phyloP scores from a whole-genome alignment of 2,888 invertebrate species.

The Ophion costatus region DNA sequence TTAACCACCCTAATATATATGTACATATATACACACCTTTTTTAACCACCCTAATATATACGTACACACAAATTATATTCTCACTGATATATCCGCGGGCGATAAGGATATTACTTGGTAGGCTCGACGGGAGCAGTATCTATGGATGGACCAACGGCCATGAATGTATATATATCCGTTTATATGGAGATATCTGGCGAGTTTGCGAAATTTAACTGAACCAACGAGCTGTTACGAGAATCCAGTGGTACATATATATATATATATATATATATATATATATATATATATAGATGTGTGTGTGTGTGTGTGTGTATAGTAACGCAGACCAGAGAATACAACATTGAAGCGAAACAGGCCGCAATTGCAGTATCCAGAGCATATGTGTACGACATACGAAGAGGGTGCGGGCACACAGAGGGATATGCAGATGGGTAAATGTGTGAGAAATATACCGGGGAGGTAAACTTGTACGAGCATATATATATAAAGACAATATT shows the following conservation, averaged over 20 bases:
- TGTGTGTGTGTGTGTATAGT: too few species aligned
- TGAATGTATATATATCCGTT: neutral
- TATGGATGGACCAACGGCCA: too few species aligned
- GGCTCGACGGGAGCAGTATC: too few species aligned
- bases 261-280: too few species aligned
- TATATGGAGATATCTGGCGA: constrained; percentile 45
- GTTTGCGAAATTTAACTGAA: constrained; percentile 64
- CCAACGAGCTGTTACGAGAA: constrained; percentile 61
- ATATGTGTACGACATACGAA: constrained; percentile 8
- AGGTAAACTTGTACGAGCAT: neutral
- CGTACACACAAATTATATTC: neutral
- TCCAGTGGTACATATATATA: constrained; percentile 9
- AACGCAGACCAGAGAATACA: constrained; percentile 3
- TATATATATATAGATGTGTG: too few species aligned
- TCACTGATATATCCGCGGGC: neutral
- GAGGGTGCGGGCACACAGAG: constrained; percentile 1
- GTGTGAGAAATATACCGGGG: too few species aligned
- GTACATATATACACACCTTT: too few species aligned
- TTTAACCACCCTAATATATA: too few species aligned
- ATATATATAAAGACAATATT: constrained; percentile 29
- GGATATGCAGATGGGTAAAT: neutral
- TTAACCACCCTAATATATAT: too few species aligned
- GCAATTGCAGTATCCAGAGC: constrained; percentile 55
- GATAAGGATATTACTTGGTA: too few species aligned
- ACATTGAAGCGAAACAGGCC: constrained; percentile 32